These are phyloP conservation scores for Dolichotis patagonum DNA, from an alignment of 2,113 vertebrate genomes.

Conservation along the genomic window DNA sequence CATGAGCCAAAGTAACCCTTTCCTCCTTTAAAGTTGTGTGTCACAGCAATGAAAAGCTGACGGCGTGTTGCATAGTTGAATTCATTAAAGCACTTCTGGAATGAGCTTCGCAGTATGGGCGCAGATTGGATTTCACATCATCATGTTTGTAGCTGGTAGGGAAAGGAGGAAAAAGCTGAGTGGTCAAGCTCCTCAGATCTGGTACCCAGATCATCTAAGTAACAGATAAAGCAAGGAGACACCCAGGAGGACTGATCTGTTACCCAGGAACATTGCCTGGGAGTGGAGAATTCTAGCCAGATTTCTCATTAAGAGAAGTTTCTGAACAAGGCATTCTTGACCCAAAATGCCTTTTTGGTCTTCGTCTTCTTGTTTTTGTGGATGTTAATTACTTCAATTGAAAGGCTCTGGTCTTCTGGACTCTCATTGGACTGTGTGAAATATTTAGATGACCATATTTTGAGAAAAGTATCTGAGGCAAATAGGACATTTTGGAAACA, in stretches of 20 bases:
- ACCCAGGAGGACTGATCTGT: fast-evolving
- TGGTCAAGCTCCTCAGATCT: fast-evolving
- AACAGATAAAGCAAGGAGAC: background rate
- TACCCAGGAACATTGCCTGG: background rate
- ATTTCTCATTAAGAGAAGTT: background rate
- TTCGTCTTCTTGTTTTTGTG: background rate
- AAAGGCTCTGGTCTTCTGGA: background rate
- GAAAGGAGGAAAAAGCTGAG: background rate
- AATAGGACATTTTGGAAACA: background rate
- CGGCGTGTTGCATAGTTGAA: background rate
- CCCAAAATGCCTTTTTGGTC: background rate
- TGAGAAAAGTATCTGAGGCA: background rate
- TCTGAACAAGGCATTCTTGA: background rate
- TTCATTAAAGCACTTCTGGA: background rate
- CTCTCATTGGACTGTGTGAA: background rate
- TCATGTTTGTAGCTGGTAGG: background rate
- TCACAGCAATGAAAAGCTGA: background rate
- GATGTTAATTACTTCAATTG: background rate
- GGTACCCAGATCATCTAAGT: fast-evolving
- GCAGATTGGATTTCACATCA: background rate
- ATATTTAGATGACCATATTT: background rate
- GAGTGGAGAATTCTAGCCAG: background rate
- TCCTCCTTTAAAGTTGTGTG: background rate
- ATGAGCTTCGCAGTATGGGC: background rate
- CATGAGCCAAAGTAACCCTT: background rate